A percentile compares a stretch with the other conserved stretches of the same genome.
Conservation (phyloP, 30 jellyfish, hydroid and myxozoan species). For the Turritopsis rubra region DNA sequence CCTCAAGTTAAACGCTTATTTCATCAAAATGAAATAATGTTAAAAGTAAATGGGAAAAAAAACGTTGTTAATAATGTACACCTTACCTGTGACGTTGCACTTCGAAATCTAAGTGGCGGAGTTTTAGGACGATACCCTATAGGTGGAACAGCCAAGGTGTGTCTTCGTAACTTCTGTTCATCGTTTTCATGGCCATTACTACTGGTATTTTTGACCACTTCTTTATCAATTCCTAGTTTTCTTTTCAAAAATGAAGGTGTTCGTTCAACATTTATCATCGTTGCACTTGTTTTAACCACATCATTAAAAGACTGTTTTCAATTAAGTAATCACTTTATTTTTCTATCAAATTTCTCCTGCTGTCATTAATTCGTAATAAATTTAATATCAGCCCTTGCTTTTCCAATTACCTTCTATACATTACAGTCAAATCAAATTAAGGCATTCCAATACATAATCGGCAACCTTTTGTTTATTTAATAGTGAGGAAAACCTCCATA, state of each 20-base stretch:
- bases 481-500: background rate
- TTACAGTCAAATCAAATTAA: background rate
- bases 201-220: background rate
- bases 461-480: background rate
- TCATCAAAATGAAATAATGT: background rate
- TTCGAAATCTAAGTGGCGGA: slow-evolving; percentile 1
- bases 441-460: background rate
- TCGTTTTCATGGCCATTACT: background rate
- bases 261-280: slow-evolving; percentile 6
- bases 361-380: background rate
- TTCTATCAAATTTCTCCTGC: background rate
- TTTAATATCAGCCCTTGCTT: background rate
- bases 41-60: background rate
- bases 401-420: background rate
- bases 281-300: background rate
- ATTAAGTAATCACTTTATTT: background rate
- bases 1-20: background rate
- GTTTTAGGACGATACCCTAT: slow-evolving; percentile 1
- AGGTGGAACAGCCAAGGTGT: slow-evolving; percentile 7
- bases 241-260: slow-evolving; percentile 15
- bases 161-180: slow-evolving; percentile 4
- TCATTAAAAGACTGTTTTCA: background rate
- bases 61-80: background rate
- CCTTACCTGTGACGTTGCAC: background rate
- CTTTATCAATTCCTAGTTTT: background rate